Conservation (phyloP, 1,140 invertebrate species). For the Bombus fervidus region DNA sequence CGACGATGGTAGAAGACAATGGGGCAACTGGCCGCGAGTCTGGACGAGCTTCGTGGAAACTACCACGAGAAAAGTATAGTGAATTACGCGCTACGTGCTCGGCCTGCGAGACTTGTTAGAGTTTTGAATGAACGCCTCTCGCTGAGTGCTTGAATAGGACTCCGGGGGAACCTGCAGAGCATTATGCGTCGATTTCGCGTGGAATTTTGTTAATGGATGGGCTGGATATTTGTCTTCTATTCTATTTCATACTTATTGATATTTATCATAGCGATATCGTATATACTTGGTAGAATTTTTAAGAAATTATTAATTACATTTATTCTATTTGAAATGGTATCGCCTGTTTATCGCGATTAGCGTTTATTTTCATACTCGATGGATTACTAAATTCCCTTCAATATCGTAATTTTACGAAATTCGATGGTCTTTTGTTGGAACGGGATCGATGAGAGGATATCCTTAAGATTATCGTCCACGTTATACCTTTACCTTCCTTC, state of each 20-base stretch:
- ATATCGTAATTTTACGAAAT: no score
- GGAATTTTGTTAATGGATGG: background rate
- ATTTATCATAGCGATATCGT: background rate
- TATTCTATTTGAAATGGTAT: no score
- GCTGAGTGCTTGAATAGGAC: background rate
- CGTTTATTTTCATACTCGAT: no score
- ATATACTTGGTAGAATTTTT: no score
- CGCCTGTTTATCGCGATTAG: no score
- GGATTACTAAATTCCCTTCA: no score
- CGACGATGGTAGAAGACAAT: slow-evolving; percentile 26
- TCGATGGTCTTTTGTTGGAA: no score
- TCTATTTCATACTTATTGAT: background rate
- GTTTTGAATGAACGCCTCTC: slow-evolving; percentile 9
- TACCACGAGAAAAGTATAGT: slow-evolving; percentile 13
- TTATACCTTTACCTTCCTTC: no score
- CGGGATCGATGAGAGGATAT: no score
- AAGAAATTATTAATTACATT: no score
- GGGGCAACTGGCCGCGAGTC: background rate
- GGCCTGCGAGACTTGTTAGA: slow-evolving; percentile 9
- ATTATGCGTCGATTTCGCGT: background rate
- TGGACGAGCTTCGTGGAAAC: background rate
- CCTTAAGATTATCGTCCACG: no score
- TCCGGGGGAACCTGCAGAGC: background rate
- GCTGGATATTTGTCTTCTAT: background rate
- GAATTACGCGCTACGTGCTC: slow-evolving; percentile 30